A percentile compares a stretch with the other conserved stretches of the same genome.
Conservation (phyloP, 2,888 invertebrate species). For the Drosophila quinaria region DNA sequence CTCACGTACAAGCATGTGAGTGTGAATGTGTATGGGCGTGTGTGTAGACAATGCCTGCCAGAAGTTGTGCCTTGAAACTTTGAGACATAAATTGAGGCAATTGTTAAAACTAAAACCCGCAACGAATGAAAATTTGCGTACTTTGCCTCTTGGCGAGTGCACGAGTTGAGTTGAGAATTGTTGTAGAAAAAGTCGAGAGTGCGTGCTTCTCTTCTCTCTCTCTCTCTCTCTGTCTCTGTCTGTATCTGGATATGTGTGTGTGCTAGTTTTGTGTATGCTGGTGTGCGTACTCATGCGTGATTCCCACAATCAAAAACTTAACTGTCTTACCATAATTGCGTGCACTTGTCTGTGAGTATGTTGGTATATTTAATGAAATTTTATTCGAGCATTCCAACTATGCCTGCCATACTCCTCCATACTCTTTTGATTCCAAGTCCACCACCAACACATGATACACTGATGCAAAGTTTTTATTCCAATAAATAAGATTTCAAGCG, state of each 20-base stretch:
- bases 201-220: conserved; percentile 13
- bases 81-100: conserved; percentile 82
- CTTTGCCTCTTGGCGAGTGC: conserved; percentile 60
- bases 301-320: conserved; percentile 83
- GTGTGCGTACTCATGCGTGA: conserved; percentile 80
- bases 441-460: conserved; percentile 1
- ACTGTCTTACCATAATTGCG: conserved; percentile 83
- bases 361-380: conserved; percentile 81
- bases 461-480: background rate
- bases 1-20: background rate
- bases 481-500: background rate
- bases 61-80: conserved; percentile 72
- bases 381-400: conserved; percentile 71
- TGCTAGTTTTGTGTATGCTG: conserved; percentile 36
- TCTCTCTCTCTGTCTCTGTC: background rate
- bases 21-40: conserved; percentile 3
- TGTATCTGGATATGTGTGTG: background rate
- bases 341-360: conserved; percentile 77
- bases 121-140: conserved; percentile 76
- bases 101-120: conserved; percentile 82
- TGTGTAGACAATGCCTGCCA: conserved; percentile 50
- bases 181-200: conserved; percentile 54
- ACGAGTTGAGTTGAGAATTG: conserved; percentile 69
- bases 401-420: conserved; percentile 19
- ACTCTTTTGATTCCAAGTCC: conserved; percentile 8